Evolutionary conservation across 30 jellyfish, hydroid and myxozoan genomes (phyloP).

Genomic region (Aurelia sp.): DNA sequence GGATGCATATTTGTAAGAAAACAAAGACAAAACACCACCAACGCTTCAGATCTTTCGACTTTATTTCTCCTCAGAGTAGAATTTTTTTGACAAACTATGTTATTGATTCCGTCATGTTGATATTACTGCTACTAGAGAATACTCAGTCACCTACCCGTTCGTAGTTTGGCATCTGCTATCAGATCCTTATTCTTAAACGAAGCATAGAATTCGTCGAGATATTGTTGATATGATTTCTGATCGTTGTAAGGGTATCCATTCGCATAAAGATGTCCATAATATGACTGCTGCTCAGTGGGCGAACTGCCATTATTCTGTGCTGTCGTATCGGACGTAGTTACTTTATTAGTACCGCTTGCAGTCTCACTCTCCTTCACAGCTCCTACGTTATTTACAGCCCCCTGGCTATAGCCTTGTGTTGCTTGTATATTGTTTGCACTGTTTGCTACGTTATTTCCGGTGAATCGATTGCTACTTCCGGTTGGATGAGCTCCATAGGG

Average conservation of each 20-base stretch:
- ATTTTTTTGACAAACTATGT: too few species aligned
- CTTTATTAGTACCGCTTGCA: background rate
- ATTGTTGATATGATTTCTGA: conserved; percentile 42
- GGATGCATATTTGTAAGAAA: too few species aligned
- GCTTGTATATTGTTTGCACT: background rate
- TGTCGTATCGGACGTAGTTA: background rate
- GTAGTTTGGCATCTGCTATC: background rate
- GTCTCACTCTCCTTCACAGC: conserved; percentile 9
- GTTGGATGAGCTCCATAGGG: background rate
- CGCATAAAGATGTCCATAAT: background rate
- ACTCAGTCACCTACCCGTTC: background rate
- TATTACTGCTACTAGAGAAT: too few species aligned
- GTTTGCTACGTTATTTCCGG: conserved; percentile 13
- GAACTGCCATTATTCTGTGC: background rate
- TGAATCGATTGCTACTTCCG: background rate
- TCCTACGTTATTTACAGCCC: background rate
- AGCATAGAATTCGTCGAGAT: conserved; percentile 38
- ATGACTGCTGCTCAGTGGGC: background rate
- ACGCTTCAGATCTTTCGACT: too few species aligned
- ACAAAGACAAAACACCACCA: too few species aligned
- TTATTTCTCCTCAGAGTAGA: too few species aligned
- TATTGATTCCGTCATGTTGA: too few species aligned
- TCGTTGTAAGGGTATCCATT: conserved; percentile 58
- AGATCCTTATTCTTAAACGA: background rate
- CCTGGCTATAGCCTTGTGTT: too few species aligned